Conservation (phyloP, 2,113 vertebrate genomes). For the Perca flavescens region DNA sequence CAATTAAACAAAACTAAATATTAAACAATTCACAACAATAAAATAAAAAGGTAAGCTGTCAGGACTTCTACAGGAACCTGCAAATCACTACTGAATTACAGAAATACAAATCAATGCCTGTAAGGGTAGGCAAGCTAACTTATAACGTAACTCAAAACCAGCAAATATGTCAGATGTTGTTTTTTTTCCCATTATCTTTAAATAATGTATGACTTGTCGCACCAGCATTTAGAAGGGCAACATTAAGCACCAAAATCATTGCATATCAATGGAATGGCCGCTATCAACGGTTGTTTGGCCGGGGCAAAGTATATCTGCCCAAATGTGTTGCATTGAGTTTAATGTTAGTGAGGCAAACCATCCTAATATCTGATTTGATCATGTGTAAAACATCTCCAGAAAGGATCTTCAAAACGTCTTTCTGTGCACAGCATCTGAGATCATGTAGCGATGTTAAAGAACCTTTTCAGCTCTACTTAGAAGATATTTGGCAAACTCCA, state of each 20-base stretch:
- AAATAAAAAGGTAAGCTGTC: not conserved
- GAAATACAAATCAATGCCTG: not conserved
- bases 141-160: too few species aligned
- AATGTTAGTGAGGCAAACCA: not conserved
- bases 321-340: too few species aligned
- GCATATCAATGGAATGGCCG: not conserved
- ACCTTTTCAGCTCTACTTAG: not conserved
- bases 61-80: not conserved
- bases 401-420: not conserved
- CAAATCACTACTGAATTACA: not conserved
- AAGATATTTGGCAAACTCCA: too few species aligned
- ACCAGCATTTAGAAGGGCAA: not conserved
- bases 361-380: not conserved
- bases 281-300: not conserved
- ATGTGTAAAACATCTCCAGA: not conserved
- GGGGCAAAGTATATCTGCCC: not conserved
- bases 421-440: not conserved
- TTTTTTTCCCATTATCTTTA: not conserved
- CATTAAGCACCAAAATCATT: not conserved
- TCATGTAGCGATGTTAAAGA: not conserved
- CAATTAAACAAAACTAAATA: conserved; percentile 10
- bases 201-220: not conserved
- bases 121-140: not conserved
- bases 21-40: not conserved
- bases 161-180: not conserved